Evolutionary conservation across 2,113 vertebrate genomes (phyloP).

Genomic region (Saccopteryx leptura): DNA sequence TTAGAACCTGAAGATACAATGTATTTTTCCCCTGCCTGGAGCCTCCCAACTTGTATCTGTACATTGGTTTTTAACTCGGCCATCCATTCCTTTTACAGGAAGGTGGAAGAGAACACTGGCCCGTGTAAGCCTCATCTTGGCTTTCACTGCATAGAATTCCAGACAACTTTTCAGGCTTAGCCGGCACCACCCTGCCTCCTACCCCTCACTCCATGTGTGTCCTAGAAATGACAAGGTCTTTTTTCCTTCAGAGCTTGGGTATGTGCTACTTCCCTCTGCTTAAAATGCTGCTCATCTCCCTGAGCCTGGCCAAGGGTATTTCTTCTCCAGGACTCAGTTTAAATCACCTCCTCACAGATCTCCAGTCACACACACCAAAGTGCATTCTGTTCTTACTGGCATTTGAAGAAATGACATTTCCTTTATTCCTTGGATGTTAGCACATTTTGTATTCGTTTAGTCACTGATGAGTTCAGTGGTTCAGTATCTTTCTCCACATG

Average conservation of each 20-base stretch:
- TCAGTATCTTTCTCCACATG: background rate
- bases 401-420: background rate
- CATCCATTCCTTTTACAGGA: background rate
- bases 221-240: background rate
- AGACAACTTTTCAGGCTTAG: background rate
- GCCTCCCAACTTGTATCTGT: background rate
- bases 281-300: background rate
- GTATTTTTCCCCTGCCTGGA: background rate
- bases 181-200: background rate
- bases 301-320: background rate
- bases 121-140: background rate
- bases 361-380: background rate
- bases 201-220: background rate
- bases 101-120: background rate
- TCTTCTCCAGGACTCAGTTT: background rate
- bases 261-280: background rate
- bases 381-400: background rate
- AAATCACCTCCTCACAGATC: background rate
- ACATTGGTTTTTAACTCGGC: background rate
- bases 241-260: background rate
- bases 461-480: background rate
- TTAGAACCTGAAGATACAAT: background rate
- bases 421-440: background rate
- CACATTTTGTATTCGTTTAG: background rate
- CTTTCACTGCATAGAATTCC: background rate